Base-by-base conservation (phyloP, 2,113 vertebrate genomes). In the Micronycteris hirsuta region DNA sequence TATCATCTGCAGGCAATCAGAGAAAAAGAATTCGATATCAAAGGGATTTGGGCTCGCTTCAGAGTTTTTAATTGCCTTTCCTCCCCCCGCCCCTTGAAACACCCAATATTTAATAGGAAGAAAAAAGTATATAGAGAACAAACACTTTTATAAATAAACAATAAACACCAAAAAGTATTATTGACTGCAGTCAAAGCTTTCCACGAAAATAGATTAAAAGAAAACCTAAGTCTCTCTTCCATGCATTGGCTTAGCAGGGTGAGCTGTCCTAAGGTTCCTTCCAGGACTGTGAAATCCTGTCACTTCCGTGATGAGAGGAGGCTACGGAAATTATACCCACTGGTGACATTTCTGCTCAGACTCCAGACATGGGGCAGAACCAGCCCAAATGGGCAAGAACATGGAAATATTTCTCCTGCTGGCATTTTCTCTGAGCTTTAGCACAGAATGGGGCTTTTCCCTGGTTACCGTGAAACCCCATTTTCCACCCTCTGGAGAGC, bases 101-200 rank as follows among this genome's bases (percentile, higher is more conserved):
- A 94, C 43, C 68, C 94, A 47, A 88, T 89, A 91, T 85, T 88
- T 91, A 97, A 52, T 52, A 91, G 76, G 22, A 77, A 92, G 45
- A 76, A 94, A 90, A 92, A 81, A 91, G 61, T 49, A 86, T 31
- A 52, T 17, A 26, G 43, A 92, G 28, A 97, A 78, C 91, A 96
- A 93, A 95, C 38, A 71, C 89, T 96, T 96, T 93, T 91, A 91
- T 94, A 95, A 96, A 95, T 90, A 96, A 95, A 90, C 41, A 73
- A 89, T 94, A 96, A 93, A 94, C 2, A 83, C 80, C 20, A 52
- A 89, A 95, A 71, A 38, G 13, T 86, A 86, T 94, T 94, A 85
- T 33, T 76, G 92, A 96, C 43, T 80, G 10, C 68, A 83, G 52
- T 65, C 93, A 52, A 94, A 93, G 31, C 11, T 31, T 65, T n/a